Percentiles rank a stretch among this genome's conserved stretches.
Evolutionary conservation across 2,113 vertebrate species (phyloP).

Genomic region (Aldabrachelys gigantea): DNA sequence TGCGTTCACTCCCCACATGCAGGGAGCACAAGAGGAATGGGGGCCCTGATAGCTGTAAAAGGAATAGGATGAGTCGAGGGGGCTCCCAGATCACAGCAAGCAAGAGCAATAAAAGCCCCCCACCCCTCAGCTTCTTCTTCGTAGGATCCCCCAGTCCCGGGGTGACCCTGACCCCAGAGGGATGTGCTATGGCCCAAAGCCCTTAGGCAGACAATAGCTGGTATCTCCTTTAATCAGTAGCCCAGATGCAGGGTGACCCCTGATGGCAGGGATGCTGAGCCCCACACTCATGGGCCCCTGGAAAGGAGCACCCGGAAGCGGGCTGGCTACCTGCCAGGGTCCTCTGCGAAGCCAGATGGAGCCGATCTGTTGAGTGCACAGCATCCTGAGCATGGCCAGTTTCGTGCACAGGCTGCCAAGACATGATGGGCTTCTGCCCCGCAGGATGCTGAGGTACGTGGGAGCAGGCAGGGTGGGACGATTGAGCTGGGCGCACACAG

Average conservation of each 20-base stretch:
- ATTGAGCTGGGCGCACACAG: neutral
- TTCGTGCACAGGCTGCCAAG: neutral
- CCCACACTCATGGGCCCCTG: neutral
- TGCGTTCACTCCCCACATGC: no score
- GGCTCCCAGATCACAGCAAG: no score
- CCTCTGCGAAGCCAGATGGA: neutral
- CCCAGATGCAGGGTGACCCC: neutral
- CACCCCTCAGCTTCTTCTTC: neutral
- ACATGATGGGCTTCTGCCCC: neutral
- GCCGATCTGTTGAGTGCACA: no score
- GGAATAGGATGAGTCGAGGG: no score
- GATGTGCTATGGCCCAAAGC: neutral
- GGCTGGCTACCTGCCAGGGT: neutral
- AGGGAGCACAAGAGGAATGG: no score
- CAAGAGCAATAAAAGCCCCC: no score
- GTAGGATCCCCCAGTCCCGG: neutral
- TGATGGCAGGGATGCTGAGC: no score
- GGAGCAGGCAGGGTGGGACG: neutral
- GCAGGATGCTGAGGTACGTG: neutral
- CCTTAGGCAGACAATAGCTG: neutral
- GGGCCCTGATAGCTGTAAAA: no score
- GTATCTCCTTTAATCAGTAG: neutral
- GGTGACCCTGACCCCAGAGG: neutral
- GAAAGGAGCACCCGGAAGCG: neutral
- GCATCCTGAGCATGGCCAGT: no score